A percentile compares a stretch with the other conserved stretches of the same genome.
Conservation (phyloP, 2,113 vertebrate species). For the Sturnus vulgaris region DNA sequence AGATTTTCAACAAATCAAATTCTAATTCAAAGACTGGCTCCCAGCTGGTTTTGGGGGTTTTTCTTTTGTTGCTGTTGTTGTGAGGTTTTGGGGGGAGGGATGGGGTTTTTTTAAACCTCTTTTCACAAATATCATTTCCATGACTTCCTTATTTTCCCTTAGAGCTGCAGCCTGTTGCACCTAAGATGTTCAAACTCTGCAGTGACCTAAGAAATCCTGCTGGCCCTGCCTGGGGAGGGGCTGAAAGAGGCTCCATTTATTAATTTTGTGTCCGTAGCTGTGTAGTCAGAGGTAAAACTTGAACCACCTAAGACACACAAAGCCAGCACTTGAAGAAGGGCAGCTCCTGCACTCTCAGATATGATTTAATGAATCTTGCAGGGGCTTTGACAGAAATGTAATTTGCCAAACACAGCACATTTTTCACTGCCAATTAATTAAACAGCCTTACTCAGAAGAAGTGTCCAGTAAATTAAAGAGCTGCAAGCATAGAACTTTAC, state of each 20-base stretch:
- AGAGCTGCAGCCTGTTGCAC: background rate
- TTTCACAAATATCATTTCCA: background rate
- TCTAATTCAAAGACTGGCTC: background rate
- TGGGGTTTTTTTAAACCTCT: background rate
- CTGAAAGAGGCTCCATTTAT: background rate
- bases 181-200: background rate
- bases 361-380: constrained; percentile 53
- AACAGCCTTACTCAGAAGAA: constrained; percentile 19
- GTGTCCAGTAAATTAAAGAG: constrained; percentile 60
- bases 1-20: background rate
- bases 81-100: rapidly evolving
- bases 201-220: background rate
- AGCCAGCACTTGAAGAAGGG: background rate
- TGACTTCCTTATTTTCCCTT: background rate
- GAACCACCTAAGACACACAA: background rate
- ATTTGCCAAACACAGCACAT: constrained; percentile 55
- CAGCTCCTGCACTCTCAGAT: background rate
- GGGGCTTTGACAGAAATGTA: constrained; percentile 49
- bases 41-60: background rate
- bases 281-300: background rate
- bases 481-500: constrained; percentile 6
- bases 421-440: constrained; percentile 69
- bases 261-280: background rate
- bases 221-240: background rate
- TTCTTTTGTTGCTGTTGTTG: background rate